phyloP scores from a whole-genome alignment of 64 coral and sea anemone species.

The Catalaphyllia jardinei region DNA sequence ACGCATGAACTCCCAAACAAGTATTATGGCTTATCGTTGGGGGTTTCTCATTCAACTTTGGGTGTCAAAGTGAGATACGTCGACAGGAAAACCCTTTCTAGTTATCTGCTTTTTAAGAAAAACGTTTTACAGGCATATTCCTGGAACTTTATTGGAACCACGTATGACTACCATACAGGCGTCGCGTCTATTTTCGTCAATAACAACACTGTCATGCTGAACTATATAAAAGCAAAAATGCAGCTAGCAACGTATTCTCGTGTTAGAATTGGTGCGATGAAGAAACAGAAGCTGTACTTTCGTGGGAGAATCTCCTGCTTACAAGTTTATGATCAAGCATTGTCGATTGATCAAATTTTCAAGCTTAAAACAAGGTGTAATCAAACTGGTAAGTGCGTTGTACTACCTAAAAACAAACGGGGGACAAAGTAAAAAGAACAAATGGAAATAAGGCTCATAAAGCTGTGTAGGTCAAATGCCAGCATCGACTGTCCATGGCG shows the following conservation, averaged over 20 bases:
- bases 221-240: not conserved
- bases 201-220: not conserved
- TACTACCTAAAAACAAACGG: too few species aligned
- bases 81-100: not conserved
- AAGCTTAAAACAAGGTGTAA: slow-evolving; percentile 22
- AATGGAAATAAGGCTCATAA: too few species aligned
- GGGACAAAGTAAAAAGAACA: too few species aligned
- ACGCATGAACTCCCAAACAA: not conserved
- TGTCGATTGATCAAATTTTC: slow-evolving; percentile 1
- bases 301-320: slow-evolving; percentile 16
- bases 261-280: not conserved
- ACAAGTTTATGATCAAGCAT: slow-evolving; percentile 23
- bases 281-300: not conserved
- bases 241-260: not conserved
- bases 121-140: not conserved
- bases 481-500: too few species aligned
- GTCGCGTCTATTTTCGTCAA: slow-evolving; percentile 22
- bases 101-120: not conserved
- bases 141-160: slow-evolving; percentile 36
- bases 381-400: slow-evolving; percentile 10
- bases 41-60: not conserved
- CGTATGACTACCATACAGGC: slow-evolving; percentile 29
- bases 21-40: not conserved
- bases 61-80: not conserved
- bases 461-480: too few species aligned